Base-by-base conservation (phyloP, 2,888 invertebrate species). In the Aleiodes leptofemur region DNA sequence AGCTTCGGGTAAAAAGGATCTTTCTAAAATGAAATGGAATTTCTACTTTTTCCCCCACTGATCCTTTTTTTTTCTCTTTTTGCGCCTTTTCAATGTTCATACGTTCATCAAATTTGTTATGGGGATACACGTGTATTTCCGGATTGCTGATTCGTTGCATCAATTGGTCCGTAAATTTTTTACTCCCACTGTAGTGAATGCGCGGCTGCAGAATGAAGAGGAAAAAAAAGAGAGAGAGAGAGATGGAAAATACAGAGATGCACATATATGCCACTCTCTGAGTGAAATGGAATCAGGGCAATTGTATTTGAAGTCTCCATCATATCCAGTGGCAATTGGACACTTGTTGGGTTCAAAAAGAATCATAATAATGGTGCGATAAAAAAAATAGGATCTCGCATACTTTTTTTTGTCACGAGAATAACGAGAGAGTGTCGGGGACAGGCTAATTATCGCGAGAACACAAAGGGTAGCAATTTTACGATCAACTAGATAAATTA, bases 221-320 rank as follows among this genome's bases (percentile, higher is more conserved):
- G 2, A 2, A 23, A 23, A 23, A 2, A 1, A 23, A 23, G 23
- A n/a, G n/a, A 5, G 43, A 43, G 43, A 43, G 43, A 43, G 0
- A 1, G 43, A 38, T 23, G 23, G 23, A 23, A 34, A 34, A 34
- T 34, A 1, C 34, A 6, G 34, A 34, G 34, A 34, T 34, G 34
- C 4, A 34, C 43, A 38, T 43, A 64, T 64, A 43, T 64, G 11
- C 9, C 43, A 16, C n/a, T 48, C 48, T 61, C 48, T 16, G 13
- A 34, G 69, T 69, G 50, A 14, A 23, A 51, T 73, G 38, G 56
- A 73, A 73, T 73, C 69, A 73, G 34, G 50, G 50, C 48, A 31
- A 71, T 71, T 71, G 59, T 71, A 50, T 71, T 71, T 29, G 48
- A 50, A 61, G 43, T 38, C 43, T 56, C 48, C 43, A 23, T 9